A percentile compares a stretch with the other conserved stretches of the same genome.
phyloP scores from a whole-genome alignment of 2,797 vertebrate genomes.

The Centroberyx gerrardi region DNA sequence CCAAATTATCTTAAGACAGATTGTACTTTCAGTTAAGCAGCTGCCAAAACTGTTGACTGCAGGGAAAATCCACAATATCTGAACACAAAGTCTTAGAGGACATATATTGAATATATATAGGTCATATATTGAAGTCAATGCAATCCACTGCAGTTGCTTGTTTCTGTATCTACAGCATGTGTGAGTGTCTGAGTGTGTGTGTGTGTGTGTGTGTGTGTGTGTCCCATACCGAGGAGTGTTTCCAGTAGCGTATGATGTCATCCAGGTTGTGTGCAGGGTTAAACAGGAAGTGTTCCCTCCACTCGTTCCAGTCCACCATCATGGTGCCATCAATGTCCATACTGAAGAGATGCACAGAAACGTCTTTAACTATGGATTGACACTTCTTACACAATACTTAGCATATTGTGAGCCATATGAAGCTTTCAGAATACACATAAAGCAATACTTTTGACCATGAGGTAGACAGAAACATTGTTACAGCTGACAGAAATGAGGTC shows the following conservation, averaged over 20 bases:
- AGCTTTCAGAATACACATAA: neutral
- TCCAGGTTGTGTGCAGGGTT: conserved; percentile 93
- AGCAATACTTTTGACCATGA: neutral
- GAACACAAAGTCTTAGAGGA: neutral
- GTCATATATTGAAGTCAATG: conserved; percentile 8
- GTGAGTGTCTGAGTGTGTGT: neutral
- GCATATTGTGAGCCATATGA: neutral
- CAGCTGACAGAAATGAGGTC: neutral
- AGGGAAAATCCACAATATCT: conserved; percentile 62
- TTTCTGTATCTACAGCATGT: conserved; percentile 3
- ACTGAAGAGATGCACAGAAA: conserved; percentile 77
- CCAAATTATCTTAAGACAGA: conserved; percentile 48
- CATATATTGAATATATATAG: too few species aligned
- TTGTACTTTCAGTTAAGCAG: conserved; percentile 35
- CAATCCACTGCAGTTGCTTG: conserved; percentile 7
- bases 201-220: conserved; percentile 1
- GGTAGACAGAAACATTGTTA: neutral
- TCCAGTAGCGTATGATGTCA: conserved; percentile 95
- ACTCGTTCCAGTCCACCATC: conserved; percentile 98
- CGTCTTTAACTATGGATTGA: neutral
- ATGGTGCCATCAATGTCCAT: conserved; percentile 96
- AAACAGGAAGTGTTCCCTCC: conserved; percentile 95
- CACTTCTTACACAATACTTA: neutral
- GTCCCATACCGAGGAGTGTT: conserved; percentile 91
- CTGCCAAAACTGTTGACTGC: conserved; percentile 42